Evolutionary conservation across 2,113 vertebrate species (phyloP), one percentile per base, ranked within the genome.

Genomic region (Pica pica): DNA sequence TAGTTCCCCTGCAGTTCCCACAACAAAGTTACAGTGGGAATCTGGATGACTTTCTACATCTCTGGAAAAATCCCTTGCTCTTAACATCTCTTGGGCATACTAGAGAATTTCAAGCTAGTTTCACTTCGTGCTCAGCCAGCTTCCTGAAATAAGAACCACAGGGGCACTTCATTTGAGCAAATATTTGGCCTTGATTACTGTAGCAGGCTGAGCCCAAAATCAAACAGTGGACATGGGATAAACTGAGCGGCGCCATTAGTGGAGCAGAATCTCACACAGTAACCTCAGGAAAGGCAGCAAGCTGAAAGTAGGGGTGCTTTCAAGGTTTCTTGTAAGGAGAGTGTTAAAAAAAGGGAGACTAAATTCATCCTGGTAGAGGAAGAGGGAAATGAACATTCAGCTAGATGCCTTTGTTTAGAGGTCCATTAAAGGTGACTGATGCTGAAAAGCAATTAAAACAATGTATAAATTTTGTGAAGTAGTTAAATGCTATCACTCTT

Each of bases 151-250:
- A 87, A 94, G 92, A 97, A 93, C 83, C 94, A 90, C 71, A 78
- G 83, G 92, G 84, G 53, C 87, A 95, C 94, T 96, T 95, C 89
- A 90, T 96, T 90, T 93, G 74, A 90, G 73, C 96, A 97, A 97
- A 97, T 97, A 97, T 97, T 97, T 97, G 95, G 71, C 70, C 87
- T 96, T 91, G 91, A 96, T 97, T 97, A 89, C 85, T 89, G 70
- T 70, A 67, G 71, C 75, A 94, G 89, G 82, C 89, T 91, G 83
- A 95, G 79, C 95, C 94, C 87, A 88, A 97, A 95, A 96, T 9
- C 94, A 97, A 97, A 97, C 89, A 97, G 83, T 16, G n/a, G 85
- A 95, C 83, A 75, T 76, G 83, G 94, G 71, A 91, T 93, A 91
- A 94, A 79, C 57, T n/a, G 56, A 87, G 71, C 83, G 75, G 89